Conservation (phyloP, 2,113 vertebrate species). For the Chloropsis cyanopogon region DNA sequence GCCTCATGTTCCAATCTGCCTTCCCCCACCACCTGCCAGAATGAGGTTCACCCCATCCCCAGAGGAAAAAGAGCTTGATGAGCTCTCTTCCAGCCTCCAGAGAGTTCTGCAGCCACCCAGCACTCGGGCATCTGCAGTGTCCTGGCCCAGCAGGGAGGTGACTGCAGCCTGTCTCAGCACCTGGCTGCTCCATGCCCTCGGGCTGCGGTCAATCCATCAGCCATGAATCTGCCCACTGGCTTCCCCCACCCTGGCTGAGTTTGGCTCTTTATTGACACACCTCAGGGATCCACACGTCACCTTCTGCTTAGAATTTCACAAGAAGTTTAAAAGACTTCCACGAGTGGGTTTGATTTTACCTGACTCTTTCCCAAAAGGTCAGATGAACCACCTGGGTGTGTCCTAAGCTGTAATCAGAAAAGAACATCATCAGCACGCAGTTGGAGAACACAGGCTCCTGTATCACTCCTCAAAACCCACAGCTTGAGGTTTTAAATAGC, state of each 20-base stretch:
- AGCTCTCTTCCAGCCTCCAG: neutral
- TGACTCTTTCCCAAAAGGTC: constrained; percentile 11
- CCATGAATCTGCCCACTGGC: neutral
- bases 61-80: neutral
- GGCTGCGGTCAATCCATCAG: neutral
- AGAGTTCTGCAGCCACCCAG: neutral
- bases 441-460: neutral
- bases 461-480: neutral
- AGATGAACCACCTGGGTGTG: constrained; percentile 40
- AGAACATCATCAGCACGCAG: neutral
- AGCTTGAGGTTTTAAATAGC: neutral
- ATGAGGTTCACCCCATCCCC: neutral
- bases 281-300: neutral
- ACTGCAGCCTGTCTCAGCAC: neutral
- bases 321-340: neutral
- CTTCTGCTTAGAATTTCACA: neutral
- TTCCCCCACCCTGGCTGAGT: neutral
- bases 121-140: neutral
- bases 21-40: neutral
- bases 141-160: neutral
- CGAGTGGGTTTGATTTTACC: neutral
- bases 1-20: neutral
- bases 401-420: constrained; percentile 62
- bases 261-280: neutral
- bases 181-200: neutral